phyloP scores from a whole-genome alignment of 2,797 vertebrate genomes.

The Pygocentrus nattereri region DNA sequence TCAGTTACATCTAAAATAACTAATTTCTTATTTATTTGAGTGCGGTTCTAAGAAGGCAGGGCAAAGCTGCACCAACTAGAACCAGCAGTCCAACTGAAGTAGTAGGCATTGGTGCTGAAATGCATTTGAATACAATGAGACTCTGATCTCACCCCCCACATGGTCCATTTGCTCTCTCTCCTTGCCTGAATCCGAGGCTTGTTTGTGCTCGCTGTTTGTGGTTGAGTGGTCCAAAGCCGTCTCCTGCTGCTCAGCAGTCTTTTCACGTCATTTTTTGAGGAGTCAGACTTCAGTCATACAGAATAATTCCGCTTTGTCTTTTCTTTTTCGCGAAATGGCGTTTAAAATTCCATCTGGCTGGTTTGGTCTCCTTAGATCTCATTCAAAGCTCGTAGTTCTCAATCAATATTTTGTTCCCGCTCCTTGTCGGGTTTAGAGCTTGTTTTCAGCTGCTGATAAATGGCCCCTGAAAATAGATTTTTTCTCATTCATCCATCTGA shows the following conservation, averaged over 20 bases:
- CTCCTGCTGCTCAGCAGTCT: background rate
- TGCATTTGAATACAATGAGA: background rate
- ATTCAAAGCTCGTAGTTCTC: slow-evolving; percentile 23
- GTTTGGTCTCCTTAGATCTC: slow-evolving; percentile 12
- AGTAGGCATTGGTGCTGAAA: no score
- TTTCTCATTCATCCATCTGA: slow-evolving; percentile 17
- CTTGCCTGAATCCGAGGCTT: background rate
- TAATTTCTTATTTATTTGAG: no score
- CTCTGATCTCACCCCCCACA: background rate
- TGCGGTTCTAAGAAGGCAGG: background rate
- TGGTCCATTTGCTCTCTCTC: background rate
- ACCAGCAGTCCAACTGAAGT: background rate
- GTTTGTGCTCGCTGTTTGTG: background rate
- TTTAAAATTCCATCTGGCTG: slow-evolving; percentile 12
- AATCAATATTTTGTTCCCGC: slow-evolving; percentile 20
- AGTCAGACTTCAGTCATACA: background rate
- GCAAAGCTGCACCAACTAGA: background rate
- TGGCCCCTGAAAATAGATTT: slow-evolving; percentile 5
- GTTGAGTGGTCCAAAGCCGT: background rate
- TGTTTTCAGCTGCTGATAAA: slow-evolving; percentile 32
- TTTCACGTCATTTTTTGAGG: background rate
- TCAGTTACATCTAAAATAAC: no score
- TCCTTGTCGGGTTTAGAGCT: slow-evolving; percentile 9
- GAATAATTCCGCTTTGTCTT: background rate
- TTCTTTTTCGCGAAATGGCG: slow-evolving; percentile 8